These are phyloP conservation scores for Onychomys arenicola DNA, from an alignment of 2,797 vertebrate genomes.

Conservation along the genomic window DNA sequence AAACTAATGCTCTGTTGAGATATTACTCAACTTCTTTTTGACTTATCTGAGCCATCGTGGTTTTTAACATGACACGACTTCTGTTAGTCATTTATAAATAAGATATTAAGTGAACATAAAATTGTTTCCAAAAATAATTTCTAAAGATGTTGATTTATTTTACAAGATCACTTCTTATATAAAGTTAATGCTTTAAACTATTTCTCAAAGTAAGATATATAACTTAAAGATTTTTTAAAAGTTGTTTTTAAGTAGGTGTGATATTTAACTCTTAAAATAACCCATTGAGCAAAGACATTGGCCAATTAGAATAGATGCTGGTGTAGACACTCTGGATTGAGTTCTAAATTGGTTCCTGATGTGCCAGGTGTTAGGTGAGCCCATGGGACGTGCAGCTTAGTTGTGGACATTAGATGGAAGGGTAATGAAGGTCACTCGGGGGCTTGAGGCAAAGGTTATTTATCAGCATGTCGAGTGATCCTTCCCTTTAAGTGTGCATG, in stretches of 20 bases:
- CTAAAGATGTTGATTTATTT: constrained; percentile 18
- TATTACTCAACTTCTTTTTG: constrained; percentile 64
- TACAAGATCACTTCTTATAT: constrained; percentile 1
- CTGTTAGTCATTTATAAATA: constrained; percentile 46
- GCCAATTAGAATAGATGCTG: background rate
- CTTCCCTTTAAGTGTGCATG: background rate
- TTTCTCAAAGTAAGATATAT: background rate
- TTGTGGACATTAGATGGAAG: background rate
- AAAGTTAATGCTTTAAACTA: constrained; percentile 51
- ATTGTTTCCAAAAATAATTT: constrained; percentile 60
- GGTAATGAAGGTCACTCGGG: fast-evolving
- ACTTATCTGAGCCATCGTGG: constrained; percentile 46
- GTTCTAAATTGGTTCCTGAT: background rate
- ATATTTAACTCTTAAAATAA: background rate
- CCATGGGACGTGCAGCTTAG: background rate
- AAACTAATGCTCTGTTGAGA: constrained; percentile 58
- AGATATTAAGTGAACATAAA: constrained; percentile 34
- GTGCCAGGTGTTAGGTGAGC: background rate
- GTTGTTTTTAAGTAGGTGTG: constrained; percentile 25
- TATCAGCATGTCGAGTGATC: background rate
- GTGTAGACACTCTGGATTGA: background rate
- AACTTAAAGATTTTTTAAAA: constrained; percentile 21
- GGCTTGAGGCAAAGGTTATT: background rate
- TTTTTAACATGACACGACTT: constrained; percentile 45
- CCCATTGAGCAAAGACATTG: background rate